Conservation (phyloP, 2,113 vertebrate species). For the Centropristis striata region DNA sequence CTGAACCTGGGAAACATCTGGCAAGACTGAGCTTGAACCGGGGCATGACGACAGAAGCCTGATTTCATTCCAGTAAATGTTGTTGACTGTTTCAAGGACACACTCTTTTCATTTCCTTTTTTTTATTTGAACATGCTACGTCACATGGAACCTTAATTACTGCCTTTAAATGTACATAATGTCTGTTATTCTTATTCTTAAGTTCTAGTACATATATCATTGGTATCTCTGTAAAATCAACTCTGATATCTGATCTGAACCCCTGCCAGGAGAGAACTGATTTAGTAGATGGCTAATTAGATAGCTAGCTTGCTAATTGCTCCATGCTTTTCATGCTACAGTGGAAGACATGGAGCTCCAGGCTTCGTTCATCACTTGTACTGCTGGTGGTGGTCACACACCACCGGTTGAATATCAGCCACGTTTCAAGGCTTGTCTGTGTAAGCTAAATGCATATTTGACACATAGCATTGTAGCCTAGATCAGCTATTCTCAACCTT, state of each 20-base stretch:
- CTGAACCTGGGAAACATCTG: constrained; percentile 5
- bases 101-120: constrained; percentile 1
- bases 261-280: not conserved
- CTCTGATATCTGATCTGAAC: not conserved
- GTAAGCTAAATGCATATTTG: too few species aligned
- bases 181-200: not conserved
- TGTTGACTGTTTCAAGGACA: not conserved
- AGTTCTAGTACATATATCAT: not conserved
- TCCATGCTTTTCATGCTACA: too few species aligned
- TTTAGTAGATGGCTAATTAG: too few species aligned
- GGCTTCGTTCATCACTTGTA: too few species aligned
- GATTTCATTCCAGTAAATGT: constrained; percentile 26
- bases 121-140: not conserved
- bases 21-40: constrained; percentile 19
- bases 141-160: not conserved
- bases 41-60: not conserved
- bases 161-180: not conserved
- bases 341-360: too few species aligned
- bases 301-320: too few species aligned
- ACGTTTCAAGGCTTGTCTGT: too few species aligned
- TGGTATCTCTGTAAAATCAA: constrained; percentile 4
- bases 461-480: too few species aligned
- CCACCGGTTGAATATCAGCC: too few species aligned
- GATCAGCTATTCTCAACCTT: too few species aligned
- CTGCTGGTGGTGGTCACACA: too few species aligned